These are phyloP conservation scores for Acinonyx jubatus DNA, from an alignment of 2,113 vertebrate species.

Conservation along the genomic window DNA sequence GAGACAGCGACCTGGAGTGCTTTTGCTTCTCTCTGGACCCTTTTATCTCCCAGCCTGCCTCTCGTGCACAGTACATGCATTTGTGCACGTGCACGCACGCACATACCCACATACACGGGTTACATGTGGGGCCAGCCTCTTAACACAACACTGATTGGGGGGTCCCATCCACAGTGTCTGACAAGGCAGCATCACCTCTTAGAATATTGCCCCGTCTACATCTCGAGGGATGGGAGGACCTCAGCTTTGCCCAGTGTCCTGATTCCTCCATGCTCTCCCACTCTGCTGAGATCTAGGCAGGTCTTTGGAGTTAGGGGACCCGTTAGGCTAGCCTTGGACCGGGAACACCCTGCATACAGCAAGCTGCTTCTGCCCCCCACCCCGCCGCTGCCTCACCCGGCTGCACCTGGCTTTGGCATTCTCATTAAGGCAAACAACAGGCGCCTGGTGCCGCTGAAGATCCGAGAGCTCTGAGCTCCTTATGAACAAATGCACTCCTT, in stretches of 20 bases:
- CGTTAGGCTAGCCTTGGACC: neutral
- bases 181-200: neutral
- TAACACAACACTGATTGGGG: neutral
- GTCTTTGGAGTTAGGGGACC: neutral
- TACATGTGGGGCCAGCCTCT: neutral
- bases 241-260: neutral
- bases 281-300: neutral
- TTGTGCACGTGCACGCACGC: rapidly evolving
- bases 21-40: neutral
- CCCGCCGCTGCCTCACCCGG: neutral
- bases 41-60: slow-evolving; percentile 34
- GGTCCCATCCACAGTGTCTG: too few relatives aligned
- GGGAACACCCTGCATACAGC: neutral
- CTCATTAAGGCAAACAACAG: neutral
- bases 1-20: neutral
- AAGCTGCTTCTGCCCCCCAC: neutral
- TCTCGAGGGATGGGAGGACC: neutral
- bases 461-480: neutral
- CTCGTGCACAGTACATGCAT: neutral
- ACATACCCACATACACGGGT: neutral
- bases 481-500: neutral
- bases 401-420: neutral
- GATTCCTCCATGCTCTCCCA: neutral
- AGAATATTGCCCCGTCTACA: neutral
- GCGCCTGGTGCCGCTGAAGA: neutral